Percentiles rank a stretch among this genome's conserved stretches.
Evolutionary conservation across 2,113 vertebrate species (phyloP).

Genomic region (Terrapene triunguis): DNA sequence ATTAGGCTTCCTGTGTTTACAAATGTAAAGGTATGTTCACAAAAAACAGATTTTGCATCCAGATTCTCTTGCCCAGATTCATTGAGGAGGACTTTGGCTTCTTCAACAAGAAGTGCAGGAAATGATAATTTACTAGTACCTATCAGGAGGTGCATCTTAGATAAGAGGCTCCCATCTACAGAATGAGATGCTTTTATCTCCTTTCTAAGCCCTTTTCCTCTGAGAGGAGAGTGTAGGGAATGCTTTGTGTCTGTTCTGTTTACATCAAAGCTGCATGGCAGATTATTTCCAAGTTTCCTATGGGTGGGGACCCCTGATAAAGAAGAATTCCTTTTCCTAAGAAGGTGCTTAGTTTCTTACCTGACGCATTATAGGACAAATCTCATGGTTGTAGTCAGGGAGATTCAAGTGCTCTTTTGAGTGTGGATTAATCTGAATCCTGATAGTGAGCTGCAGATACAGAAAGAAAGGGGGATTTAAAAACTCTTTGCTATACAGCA

Average conservation of each 20-base stretch:
- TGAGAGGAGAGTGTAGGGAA: neutral
- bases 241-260: constrained; percentile 51
- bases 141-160: constrained; percentile 49
- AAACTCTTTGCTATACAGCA: neutral
- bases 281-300: neutral
- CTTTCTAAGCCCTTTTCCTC: constrained; percentile 47
- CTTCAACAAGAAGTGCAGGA: constrained; percentile 16
- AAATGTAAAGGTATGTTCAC: neutral
- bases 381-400: constrained; percentile 20
- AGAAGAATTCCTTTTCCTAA: constrained; percentile 47
- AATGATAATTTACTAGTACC: constrained; percentile 52
- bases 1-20: neutral
- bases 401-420: constrained; percentile 42
- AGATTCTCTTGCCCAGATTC: constrained; percentile 7
- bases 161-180: constrained; percentile 52
- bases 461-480: neutral
- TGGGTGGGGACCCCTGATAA: constrained; percentile 62
- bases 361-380: constrained; percentile 51
- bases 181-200: constrained; percentile 63
- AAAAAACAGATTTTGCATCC: neutral
- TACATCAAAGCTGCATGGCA: constrained; percentile 41
- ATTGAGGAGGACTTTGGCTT: constrained; percentile 41
- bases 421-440: constrained; percentile 35
- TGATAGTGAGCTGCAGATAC: neutral
- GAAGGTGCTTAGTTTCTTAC: constrained; percentile 39